These are phyloP conservation scores for Tretioscincus oriximinensis DNA, from an alignment of 2,113 vertebrate genomes.

Conservation along the genomic window DNA sequence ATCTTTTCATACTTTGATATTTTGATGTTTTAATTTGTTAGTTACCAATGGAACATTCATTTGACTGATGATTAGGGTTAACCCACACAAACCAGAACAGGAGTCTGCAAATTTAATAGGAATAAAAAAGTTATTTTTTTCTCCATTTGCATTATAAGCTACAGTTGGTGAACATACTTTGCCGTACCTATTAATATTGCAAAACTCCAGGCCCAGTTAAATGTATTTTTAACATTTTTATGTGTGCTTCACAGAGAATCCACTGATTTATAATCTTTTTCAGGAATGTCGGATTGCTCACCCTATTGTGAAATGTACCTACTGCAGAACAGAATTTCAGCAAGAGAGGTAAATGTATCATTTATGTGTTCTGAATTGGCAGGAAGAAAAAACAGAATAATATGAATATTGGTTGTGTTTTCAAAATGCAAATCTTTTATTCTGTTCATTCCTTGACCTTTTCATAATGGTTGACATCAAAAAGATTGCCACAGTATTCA, in stretches of 20 bases:
- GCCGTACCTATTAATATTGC: too few relatives aligned
- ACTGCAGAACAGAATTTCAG: slow-evolving; percentile 81
- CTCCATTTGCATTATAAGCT: too few relatives aligned
- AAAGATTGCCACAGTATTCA: too few relatives aligned
- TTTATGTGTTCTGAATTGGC: neutral
- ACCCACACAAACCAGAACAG: too few relatives aligned
- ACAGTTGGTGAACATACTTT: too few relatives aligned
- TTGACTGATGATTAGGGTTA: neutral
- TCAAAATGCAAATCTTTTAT: neutral
- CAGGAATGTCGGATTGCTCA: slow-evolving; percentile 81
- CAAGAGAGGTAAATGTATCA: slow-evolving; percentile 72
- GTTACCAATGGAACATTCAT: neutral
- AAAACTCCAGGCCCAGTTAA: neutral
- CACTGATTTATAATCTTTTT: slow-evolving; percentile 25
- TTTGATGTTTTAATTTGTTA: neutral
- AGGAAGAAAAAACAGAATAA: neutral
- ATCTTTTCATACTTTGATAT: neutral
- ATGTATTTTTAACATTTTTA: neutral
- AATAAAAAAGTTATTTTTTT: too few relatives aligned
- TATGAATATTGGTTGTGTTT: neutral
- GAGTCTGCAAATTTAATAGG: too few relatives aligned
- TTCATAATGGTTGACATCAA: neutral
- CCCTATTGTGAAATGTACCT: slow-evolving; percentile 81
- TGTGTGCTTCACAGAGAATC: neutral
- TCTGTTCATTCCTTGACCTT: neutral